A percentile compares a stretch with the other conserved stretches of the same genome.
Conservation (phyloP, 30 jellyfish, hydroid and myxozoan species). For the Aurelia coerulea region DNA sequence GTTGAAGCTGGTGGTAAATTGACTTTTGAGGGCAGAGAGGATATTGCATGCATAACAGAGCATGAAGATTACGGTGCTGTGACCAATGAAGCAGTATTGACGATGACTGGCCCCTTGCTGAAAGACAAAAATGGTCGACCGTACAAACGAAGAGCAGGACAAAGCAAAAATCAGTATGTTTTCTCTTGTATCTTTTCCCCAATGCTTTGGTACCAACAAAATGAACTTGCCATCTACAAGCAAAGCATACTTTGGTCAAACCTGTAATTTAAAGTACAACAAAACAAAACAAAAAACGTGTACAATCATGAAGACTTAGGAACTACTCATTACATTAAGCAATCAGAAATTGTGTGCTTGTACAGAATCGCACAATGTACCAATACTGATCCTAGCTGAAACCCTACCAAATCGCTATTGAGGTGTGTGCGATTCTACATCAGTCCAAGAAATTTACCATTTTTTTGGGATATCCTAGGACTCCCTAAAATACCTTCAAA, state of each 20-base stretch:
- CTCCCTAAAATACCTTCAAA: too few relatives aligned
- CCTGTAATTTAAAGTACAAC: neutral
- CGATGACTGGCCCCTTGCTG: too few relatives aligned
- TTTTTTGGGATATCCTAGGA: too few relatives aligned
- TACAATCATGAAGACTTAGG: too few relatives aligned
- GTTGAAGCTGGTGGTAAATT: slow-evolving; percentile 22
- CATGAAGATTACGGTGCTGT: slow-evolving; percentile 36
- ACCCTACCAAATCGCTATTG: too few relatives aligned
- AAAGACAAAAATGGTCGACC: slow-evolving; percentile 25
- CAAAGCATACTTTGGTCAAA: neutral
- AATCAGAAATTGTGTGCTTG: too few relatives aligned
- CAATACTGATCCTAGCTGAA: too few relatives aligned
- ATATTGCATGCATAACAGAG: slow-evolving; percentile 6
- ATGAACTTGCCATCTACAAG: slow-evolving; percentile 1
- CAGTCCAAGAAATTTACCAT: too few relatives aligned
- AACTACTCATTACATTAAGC: too few relatives aligned
- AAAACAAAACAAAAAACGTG: neutral
- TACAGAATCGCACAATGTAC: too few relatives aligned
- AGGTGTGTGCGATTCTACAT: too few relatives aligned
- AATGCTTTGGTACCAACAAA: slow-evolving; percentile 8
- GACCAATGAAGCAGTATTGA: too few relatives aligned
- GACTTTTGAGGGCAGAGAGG: slow-evolving; percentile 24
- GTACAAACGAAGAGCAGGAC: slow-evolving; percentile 23
- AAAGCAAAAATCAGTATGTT: slow-evolving; percentile 26
- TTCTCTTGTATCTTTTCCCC: slow-evolving; percentile 14